Base-by-base conservation (phyloP, 64 coral and sea anemone species). In the Platygyra sinensis region DNA sequence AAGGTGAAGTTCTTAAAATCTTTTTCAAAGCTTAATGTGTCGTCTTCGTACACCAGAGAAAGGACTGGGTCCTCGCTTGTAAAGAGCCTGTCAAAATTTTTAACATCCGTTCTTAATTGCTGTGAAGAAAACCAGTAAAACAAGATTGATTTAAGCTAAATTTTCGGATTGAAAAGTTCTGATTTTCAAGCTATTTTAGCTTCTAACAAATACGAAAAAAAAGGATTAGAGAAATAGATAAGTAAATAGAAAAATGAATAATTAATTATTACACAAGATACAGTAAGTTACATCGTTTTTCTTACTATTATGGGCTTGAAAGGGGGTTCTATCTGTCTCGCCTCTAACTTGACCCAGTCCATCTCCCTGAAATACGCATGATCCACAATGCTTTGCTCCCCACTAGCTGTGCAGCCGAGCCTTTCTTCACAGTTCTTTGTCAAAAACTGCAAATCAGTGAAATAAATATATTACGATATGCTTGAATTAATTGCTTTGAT, bases 281-380 rank as follows among this genome's bases (percentile, higher is more conserved):
- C 42, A 46, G 42, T 46, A 46, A 5, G 42, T 46, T 46, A 5
- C 6, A 46, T 5, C 42, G 7, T 46, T 46, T 46, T 82, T 96
- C 94, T 93, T 99, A 99, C 97, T 91, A 93, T 95, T 90, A 88
- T 96, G 18, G 97, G 97, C 89, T 86, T 99, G 38, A 99, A 99
- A 0, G 97, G 97, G 8, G 97, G 97, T 19, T 54, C 62, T 10
- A 99, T 75, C 72, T 92, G 72, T 18, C 94, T 86, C 15, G 86
- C 91, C 77, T 93, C 97, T 62, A 99, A 82, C 49, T 86, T 95
- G 50, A 80, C 74, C 94, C 93, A 99, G 62, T 99, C 90, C 22
- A 96, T 91, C 28, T 89, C 65, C 74, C 91, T 89, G 75, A 99
- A 99, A 69, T 96, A 99, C 22, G 90, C 81, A 93, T 99, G 94